Conservation (phyloP, 2,113 vertebrate genomes). For the Cyprinodon variegatus region DNA sequence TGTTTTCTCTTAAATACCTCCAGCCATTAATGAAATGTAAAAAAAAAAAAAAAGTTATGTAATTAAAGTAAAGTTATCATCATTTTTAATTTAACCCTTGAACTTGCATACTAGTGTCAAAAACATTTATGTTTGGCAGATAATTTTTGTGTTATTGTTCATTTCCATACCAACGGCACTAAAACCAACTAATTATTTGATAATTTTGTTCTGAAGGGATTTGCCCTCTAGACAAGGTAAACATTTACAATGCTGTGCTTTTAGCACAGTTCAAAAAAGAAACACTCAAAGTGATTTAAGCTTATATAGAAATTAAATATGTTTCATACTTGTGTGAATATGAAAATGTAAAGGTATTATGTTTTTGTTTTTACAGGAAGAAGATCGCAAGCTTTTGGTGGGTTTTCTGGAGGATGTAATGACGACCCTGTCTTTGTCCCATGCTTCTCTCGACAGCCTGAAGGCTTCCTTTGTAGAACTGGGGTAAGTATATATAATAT, state of each 20-base stretch:
- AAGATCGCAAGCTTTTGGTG: conserved; percentile 95
- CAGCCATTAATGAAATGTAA: not conserved
- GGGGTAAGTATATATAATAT: conserved; percentile 80
- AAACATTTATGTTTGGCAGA: no score
- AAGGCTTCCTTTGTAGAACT: conserved; percentile 99
- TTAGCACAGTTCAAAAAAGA: no score
- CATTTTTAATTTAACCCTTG: not conserved
- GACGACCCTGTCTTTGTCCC: conserved; percentile 94
- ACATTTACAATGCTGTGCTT: no score
- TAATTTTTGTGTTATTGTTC: no score
- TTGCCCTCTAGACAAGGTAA: no score
- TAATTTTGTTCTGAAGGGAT: no score
- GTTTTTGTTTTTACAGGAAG: conserved; percentile 82
- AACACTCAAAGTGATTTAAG: no score
- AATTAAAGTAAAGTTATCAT: not conserved
- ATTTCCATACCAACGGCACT: no score
- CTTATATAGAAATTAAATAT: no score
- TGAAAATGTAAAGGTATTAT: not conserved
- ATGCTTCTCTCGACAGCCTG: conserved; percentile 94
- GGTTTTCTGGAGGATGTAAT: conserved; percentile 98
- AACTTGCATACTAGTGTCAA: not conserved
- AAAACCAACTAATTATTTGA: no score
- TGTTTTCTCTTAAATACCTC: not conserved
- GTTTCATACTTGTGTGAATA: not conserved
- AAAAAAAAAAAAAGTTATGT: not conserved